These are phyloP conservation scores for Tapirus indicus DNA, from an alignment of 2,797 vertebrate species.

Conservation along the genomic window DNA sequence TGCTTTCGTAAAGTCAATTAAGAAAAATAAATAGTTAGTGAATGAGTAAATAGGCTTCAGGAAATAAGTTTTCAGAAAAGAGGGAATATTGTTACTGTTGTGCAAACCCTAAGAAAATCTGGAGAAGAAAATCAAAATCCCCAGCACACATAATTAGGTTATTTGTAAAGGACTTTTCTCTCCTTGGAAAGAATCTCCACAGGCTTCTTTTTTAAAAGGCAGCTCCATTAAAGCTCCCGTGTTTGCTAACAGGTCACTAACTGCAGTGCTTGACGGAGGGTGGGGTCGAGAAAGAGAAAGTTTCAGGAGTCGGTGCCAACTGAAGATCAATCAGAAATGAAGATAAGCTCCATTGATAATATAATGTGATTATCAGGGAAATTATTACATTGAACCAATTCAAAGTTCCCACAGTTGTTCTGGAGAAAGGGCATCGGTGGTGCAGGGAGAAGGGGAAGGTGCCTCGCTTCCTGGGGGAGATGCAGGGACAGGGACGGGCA, in stretches of 20 bases:
- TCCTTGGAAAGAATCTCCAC: neutral
- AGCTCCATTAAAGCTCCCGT: neutral
- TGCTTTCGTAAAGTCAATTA: constrained; percentile 57
- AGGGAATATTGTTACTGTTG: neutral
- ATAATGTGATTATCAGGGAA: neutral
- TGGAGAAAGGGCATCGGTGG: neutral
- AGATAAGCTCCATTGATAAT: neutral
- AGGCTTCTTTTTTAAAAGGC: constrained; percentile 14
- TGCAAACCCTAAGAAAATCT: neutral
- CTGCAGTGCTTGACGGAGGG: neutral
- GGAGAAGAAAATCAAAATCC: constrained; percentile 19
- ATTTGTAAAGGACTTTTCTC: neutral
- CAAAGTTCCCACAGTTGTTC: constrained; percentile 57
- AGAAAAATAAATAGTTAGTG: constrained; percentile 47
- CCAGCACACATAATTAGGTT: neutral
- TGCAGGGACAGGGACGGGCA: too few species aligned
- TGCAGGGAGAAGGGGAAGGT: neutral
- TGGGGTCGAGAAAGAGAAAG: constrained; percentile 28
- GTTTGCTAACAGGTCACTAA: constrained; percentile 50
- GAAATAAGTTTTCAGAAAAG: constrained; percentile 56
- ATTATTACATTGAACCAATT: constrained; percentile 39
- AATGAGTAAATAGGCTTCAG: constrained; percentile 29
- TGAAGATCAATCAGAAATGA: constrained; percentile 61
- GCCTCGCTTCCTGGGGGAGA: neutral
- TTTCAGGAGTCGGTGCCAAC: neutral